These are phyloP conservation scores for Dryadula phaetusa DNA, from an alignment of 2,888 invertebrate species.

Conservation along the genomic window DNA sequence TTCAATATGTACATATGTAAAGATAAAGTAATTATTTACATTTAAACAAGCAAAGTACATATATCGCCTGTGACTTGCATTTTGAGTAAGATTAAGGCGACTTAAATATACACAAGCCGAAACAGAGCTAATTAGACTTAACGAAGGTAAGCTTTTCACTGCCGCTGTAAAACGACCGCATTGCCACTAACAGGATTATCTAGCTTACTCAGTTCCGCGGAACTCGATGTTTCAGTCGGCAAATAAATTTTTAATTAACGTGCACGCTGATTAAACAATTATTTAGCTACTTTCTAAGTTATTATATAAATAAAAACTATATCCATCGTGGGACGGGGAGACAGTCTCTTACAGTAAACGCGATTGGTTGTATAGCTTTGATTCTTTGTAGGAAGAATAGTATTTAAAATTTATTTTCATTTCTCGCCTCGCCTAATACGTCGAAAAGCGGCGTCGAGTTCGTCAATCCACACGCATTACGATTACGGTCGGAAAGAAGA, in stretches of 20 bases:
- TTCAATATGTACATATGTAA: no score
- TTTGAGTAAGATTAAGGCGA: conserved; percentile 22
- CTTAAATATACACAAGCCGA: conserved; percentile 28
- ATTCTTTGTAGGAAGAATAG: no score
- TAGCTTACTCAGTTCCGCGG: conserved; percentile 24
- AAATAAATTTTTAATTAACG: conserved; percentile 36
- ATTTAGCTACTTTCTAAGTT: background rate
- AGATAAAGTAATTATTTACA: background rate
- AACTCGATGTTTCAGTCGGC: conserved; percentile 28
- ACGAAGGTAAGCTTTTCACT: conserved; percentile 38
- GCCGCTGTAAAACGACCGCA: conserved; percentile 36
- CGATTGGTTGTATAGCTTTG: no score
- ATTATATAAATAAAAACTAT: background rate
- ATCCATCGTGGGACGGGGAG: no score
- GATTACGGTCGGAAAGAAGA: no score
- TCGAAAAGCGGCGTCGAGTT: no score
- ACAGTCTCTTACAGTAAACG: no score
- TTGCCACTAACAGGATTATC: conserved; percentile 36
- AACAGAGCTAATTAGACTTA: conserved; percentile 41
- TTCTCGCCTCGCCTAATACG: no score
- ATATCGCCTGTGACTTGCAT: conserved; percentile 16
- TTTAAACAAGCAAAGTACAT: background rate
- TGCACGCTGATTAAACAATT: conserved; percentile 23
- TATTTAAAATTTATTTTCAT: no score
- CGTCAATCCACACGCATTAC: no score